Evolutionary conservation across 2,888 invertebrate species (phyloP), one percentile per base, ranked within the genome.

Genomic region (Smittia sp.): DNA sequence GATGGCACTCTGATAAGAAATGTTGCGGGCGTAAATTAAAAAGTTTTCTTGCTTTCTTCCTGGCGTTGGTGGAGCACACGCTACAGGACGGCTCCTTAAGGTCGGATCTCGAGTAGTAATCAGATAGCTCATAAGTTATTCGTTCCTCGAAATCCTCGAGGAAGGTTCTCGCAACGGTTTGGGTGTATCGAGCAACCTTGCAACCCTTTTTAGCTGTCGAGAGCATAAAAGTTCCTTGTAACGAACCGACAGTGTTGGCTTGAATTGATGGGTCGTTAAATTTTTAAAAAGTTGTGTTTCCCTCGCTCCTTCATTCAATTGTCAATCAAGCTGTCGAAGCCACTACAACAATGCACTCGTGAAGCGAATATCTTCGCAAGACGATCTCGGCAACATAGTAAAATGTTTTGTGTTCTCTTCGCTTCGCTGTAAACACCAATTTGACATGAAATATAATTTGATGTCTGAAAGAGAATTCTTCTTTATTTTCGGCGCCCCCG

Each of bases 191-290:
- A 9, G 32, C 9, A 32, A 32, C 46, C 46, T 46, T 46, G 11
- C 15, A 11, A 46, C 46, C 46, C 46, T 46, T 46, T 46, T 11
- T 15, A 46, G 11, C 11, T 46, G 46, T 32, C 11, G 46, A 13
- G 46, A 46, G 15, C 46, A 11, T 58, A 6, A 58, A 20, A 18
- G 11, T 11, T 11, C 46, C 46, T 46, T 46, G 46, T 58, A 22
- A 58, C 18, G 2, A 58, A 22, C 58, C 1, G 58, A 4, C 9
- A n/a, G 58, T 58, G 58, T 22, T 58, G 18, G 58, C 20, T 22
- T 58, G 58, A 38, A 1, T 32, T 67, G 67, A 67, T 67, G 67
- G 67, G 67, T 67, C 67, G 67, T 67, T 67, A 67, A 67, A 39
- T 20, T 67, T 67, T 20, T 15, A 38, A 39, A 18, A 20, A 67